Conservation (phyloP, 2,888 invertebrate genomes). For the Acrocyrtus sp. region DNA sequence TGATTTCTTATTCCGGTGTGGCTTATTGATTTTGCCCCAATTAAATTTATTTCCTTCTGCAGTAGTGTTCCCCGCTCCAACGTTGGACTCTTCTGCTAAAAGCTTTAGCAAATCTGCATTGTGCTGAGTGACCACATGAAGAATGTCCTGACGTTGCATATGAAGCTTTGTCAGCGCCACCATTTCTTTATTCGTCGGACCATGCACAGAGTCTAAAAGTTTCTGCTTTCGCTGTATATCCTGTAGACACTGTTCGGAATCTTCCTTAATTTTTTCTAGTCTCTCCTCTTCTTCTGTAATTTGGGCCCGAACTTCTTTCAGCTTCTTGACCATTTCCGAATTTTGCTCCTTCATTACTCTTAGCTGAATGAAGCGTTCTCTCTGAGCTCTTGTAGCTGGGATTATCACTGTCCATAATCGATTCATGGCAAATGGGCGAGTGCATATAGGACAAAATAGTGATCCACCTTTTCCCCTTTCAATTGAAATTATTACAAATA, state of each 20-base stretch:
- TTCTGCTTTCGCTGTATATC: slow-evolving; percentile 47
- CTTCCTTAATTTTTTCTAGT: slow-evolving; percentile 32
- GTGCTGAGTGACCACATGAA: slow-evolving; percentile 51
- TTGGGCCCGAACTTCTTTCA: slow-evolving; percentile 29
- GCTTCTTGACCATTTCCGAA: slow-evolving; percentile 31
- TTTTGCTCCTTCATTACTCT: slow-evolving; percentile 43
- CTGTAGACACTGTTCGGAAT: slow-evolving; percentile 38
- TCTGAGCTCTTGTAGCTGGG: slow-evolving; percentile 43
- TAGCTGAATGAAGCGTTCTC: slow-evolving; percentile 24
- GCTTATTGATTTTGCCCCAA: too few species aligned
- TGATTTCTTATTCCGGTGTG: too few species aligned
- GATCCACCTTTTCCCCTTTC: slow-evolving; percentile 21
- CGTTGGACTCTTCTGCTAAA: slow-evolving; percentile 8
- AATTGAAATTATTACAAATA: neutral
- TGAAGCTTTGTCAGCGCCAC: slow-evolving; percentile 42
- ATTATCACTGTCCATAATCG: slow-evolving; percentile 42
- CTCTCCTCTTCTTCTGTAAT: slow-evolving; percentile 30
- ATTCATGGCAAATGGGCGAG: slow-evolving; percentile 42
- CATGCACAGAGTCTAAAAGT: slow-evolving; percentile 34
- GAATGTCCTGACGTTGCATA: slow-evolving; percentile 40
- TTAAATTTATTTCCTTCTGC: too few species aligned
- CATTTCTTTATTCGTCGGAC: slow-evolving; percentile 47
- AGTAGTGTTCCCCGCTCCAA: too few species aligned
- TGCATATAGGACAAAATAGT: slow-evolving; percentile 48
- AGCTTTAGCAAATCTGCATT: slow-evolving; percentile 50